Evolutionary conservation across 2,113 vertebrate genomes (phyloP), one percentile per base, ranked within the genome.

Genomic region (Cariama cristata): DNA sequence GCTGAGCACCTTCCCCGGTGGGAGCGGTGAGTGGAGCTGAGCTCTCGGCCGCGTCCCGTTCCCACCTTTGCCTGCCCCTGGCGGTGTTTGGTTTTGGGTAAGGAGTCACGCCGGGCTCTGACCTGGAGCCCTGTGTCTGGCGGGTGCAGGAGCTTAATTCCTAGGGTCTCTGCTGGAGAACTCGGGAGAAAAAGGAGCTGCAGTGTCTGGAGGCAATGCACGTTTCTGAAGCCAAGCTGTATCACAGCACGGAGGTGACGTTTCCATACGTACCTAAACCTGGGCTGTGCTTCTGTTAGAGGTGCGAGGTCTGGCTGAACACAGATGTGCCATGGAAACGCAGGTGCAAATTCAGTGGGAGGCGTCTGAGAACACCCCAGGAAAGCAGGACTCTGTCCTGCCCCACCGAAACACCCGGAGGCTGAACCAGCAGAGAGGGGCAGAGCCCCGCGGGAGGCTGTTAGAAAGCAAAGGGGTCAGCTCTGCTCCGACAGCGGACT

Each of bases 171-270:
- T 24, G 24, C 28, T 23, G 35, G 62, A 52, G 44, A 59, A 60
- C 19, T 24, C 11, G 14, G 22, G 47, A 19, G 20, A 4, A 27
- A 27, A 24, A 33, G 27, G 42, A 55, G 38, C 60, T 19, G 35
- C 14, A 4, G 42, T 3, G 15, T 20, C 55, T 33, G 68, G 20
- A 47, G 55, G 20, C 11, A 14, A 30, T 0, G 23, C 26, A 4
- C 1, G 4, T 24, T 52, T 32, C 42, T 22, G 40, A 59, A 86
- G 49, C 42, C 40, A 1, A 17, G 42, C 12, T 11, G 63, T 21
- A 24, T 30, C 0, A 1, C 23, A 12, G n/a, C 5, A 0, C 4
- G 14, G 32, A 68, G 60, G 27, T 2, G 2, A 20, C 1, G 1
- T 18, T 63, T 59, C 38, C 2, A 12, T 12, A 21, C 5, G 0